Evolutionary conservation across 2,113 vertebrate species (phyloP).

Genomic region (Marcusenius ussheri): DNA sequence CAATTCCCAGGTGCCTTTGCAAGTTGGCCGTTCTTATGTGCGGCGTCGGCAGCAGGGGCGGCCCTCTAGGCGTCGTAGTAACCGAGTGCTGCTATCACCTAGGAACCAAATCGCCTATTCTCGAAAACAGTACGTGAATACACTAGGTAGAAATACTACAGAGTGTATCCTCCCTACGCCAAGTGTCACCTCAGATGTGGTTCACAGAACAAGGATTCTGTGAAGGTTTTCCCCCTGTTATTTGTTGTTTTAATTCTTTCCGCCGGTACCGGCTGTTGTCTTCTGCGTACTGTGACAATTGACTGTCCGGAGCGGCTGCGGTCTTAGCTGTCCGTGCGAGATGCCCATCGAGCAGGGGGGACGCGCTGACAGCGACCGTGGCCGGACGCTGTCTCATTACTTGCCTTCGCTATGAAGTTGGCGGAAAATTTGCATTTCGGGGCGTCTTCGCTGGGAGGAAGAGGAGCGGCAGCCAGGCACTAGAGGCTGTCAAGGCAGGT

Average conservation of each 20-base stretch:
- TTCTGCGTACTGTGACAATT: conserved; percentile 5
- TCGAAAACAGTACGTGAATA: conserved; percentile 33
- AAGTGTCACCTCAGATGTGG: conserved; percentile 12
- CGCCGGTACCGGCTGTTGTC: conserved; percentile 11
- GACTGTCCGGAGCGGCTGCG: neutral
- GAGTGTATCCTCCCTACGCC: conserved; percentile 7
- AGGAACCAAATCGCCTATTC: conserved; percentile 40
- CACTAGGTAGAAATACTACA: conserved; percentile 9
- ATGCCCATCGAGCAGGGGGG: conserved; percentile 16
- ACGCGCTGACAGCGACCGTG: conserved; percentile 18
- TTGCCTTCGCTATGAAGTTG: conserved; percentile 23
- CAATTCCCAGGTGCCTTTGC: conserved; percentile 16
- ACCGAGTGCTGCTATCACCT: conserved; percentile 28
- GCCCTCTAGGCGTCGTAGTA: conserved; percentile 45
- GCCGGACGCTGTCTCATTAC: conserved; percentile 18
- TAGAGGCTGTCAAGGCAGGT: conserved; percentile 13
- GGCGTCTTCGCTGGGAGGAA: conserved; percentile 21
- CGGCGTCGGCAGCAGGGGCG: conserved; percentile 32
- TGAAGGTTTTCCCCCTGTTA: neutral
- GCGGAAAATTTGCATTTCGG: conserved; percentile 20
- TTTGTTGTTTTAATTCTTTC: neutral
- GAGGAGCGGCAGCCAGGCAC: neutral
- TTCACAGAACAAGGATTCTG: conserved; percentile 13
- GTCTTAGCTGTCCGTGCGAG: conserved; percentile 11
- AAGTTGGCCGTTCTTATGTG: neutral